A percentile compares a stretch with the other conserved stretches of the same genome.
phyloP scores from a whole-genome alignment of 2,113 vertebrate species.

The Oreochromis tanganicae region DNA sequence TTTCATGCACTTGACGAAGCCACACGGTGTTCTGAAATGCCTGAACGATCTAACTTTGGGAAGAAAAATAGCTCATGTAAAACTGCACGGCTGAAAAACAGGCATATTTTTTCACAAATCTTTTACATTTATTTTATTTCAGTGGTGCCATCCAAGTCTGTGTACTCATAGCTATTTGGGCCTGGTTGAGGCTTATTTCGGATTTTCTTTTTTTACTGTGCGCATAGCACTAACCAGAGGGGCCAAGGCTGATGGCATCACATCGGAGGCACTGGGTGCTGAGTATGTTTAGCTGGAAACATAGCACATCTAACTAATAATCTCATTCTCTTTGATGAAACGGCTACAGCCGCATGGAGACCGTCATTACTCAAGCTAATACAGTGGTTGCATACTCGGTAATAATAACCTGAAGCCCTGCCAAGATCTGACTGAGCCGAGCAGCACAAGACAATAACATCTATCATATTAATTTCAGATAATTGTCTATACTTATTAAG shows the following conservation, averaged over 20 bases:
- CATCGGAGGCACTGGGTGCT: not conserved
- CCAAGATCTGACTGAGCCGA: slow-evolving; percentile 35
- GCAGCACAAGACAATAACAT: slow-evolving; percentile 24
- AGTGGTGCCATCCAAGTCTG: not conserved
- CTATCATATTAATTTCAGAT: slow-evolving; percentile 55
- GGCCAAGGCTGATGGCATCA: not conserved
- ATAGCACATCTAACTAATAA: slow-evolving; percentile 38
- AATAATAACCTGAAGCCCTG: slow-evolving; percentile 26
- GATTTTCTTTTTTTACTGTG: slow-evolving; percentile 15
- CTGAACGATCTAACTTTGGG: not conserved
- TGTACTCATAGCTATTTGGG: slow-evolving; percentile 22
- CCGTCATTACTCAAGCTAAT: slow-evolving; percentile 40
- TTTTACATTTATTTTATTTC: not conserved
- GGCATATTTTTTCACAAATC: not conserved
- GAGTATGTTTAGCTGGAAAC: slow-evolving; percentile 28
- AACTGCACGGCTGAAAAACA: not conserved
- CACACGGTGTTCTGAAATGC: not conserved
- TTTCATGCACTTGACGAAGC: not conserved
- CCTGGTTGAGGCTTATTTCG: slow-evolving; percentile 23
- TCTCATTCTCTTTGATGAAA: slow-evolving; percentile 41
- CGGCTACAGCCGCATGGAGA: not conserved
- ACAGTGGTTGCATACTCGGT: slow-evolving; percentile 9
- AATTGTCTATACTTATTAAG: slow-evolving; percentile 55
- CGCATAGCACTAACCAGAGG: not conserved
- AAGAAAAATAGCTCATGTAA: not conserved